phyloP scores from a whole-genome alignment of 92 coral and sea anemone genomes.

The Parazoanthus atlanticus region DNA sequence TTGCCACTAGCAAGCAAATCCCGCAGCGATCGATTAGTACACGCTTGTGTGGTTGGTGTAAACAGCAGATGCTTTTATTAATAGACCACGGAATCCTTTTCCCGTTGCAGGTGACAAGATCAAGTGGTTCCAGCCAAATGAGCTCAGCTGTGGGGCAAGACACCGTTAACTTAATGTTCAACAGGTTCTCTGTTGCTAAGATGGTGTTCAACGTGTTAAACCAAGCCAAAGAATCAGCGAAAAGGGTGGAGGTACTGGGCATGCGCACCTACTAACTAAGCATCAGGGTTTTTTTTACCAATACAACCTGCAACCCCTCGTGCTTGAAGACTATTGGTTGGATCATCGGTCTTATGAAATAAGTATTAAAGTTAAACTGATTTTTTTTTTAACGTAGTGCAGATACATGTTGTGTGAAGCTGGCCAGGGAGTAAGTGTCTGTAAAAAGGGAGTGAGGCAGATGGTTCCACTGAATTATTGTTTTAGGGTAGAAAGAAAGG shows the following conservation, averaged over 20 bases:
- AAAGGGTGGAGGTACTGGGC: constrained; percentile 55
- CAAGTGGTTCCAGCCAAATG: background rate
- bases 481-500: too few species aligned
- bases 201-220: constrained; percentile 9
- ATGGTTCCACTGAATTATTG: too few species aligned
- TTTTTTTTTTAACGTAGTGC: too few species aligned
- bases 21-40: too few species aligned
- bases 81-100: background rate
- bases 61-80: background rate
- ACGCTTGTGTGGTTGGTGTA: background rate
- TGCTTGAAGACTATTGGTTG: too few species aligned
- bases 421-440: too few species aligned
- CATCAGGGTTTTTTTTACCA: background rate
- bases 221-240: constrained; percentile 32
- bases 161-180: background rate
- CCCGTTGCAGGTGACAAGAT: background rate
- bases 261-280: background rate
- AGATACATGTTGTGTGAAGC: too few species aligned
- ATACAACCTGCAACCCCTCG: too few species aligned
- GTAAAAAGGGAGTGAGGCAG: too few species aligned
- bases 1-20: background rate
- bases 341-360: too few species aligned
- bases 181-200: constrained; percentile 13
- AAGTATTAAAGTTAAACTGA: too few species aligned
- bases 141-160: constrained; percentile 11